A percentile compares a stretch with the other conserved stretches of the same genome.
phyloP scores from a whole-genome alignment of 2,888 invertebrate species.

The Chelonus formosanus region DNA sequence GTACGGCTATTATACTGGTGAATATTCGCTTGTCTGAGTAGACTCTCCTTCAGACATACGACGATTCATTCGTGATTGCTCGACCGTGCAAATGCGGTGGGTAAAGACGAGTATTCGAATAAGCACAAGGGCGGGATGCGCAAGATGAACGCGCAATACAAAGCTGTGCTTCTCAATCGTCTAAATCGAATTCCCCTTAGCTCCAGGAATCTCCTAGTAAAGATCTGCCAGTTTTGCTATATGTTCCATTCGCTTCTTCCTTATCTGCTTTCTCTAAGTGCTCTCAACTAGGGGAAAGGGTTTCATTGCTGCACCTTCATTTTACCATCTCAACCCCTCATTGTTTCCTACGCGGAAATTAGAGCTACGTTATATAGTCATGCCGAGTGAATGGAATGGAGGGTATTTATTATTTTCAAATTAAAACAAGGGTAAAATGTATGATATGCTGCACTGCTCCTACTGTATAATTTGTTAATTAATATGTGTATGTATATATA shows the following conservation, averaged over 20 bases:
- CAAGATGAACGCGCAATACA: slow-evolving; percentile 15
- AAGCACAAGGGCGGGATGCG: slow-evolving; percentile 24
- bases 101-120: slow-evolving; percentile 33
- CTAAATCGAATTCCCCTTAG: slow-evolving; percentile 43
- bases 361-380: no score
- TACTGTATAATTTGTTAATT: slow-evolving; percentile 39
- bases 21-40: not conserved
- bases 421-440: not conserved
- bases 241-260: not conserved
- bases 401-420: slow-evolving; percentile 1
- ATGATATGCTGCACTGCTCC: not conserved
- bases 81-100: slow-evolving; percentile 30
- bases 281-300: not conserved
- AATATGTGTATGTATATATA: slow-evolving; percentile 26
- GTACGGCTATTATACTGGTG: not conserved
- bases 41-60: slow-evolving; percentile 1
- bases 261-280: slow-evolving; percentile 5
- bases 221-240: not conserved
- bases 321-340: not conserved
- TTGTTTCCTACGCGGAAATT: slow-evolving; percentile 13
- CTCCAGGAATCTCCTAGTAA: slow-evolving; percentile 21
- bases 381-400: not conserved
- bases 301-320: not conserved
- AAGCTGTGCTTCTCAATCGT: slow-evolving; percentile 42
- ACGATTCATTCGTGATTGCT: slow-evolving; percentile 31